phyloP scores from a whole-genome alignment of 2,888 invertebrate species.

The Bombyx huttoni region DNA sequence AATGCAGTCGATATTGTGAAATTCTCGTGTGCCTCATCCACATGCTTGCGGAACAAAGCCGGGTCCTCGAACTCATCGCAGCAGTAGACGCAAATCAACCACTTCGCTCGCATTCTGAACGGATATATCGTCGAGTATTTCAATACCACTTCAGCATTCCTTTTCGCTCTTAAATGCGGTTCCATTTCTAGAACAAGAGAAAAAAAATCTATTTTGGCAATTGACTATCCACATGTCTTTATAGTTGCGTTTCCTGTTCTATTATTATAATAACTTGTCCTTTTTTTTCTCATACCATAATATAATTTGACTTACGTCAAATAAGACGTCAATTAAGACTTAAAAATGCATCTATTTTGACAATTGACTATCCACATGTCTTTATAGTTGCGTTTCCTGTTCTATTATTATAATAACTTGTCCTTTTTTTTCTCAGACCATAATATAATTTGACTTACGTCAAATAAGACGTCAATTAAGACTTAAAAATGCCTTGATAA shows the following conservation, averaged over 20 bases:
- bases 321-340: too few species aligned
- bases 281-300: too few species aligned
- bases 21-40: slow-evolving; percentile 30
- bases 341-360: slow-evolving; percentile 19
- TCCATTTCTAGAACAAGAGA: slow-evolving; percentile 53
- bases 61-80: slow-evolving; percentile 44
- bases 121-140: slow-evolving; percentile 52
- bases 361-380: slow-evolving; percentile 16
- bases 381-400: slow-evolving; percentile 1
- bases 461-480: too few species aligned
- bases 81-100: slow-evolving; percentile 54
- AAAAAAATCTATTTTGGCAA: slow-evolving; percentile 33
- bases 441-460: too few species aligned
- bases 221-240: slow-evolving; percentile 10
- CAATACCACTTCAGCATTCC: slow-evolving; percentile 53
- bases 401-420: too few species aligned
- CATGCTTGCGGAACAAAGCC: slow-evolving; percentile 34
- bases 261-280: too few species aligned
- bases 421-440: too few species aligned
- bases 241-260: not conserved
- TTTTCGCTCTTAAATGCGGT: slow-evolving; percentile 39
- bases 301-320: too few species aligned
- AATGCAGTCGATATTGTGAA: slow-evolving; percentile 46
- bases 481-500: too few species aligned
- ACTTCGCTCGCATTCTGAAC: slow-evolving; percentile 44